Base-by-base conservation (phyloP, 2,888 invertebrate genomes). In the Nezara viridula region DNA sequence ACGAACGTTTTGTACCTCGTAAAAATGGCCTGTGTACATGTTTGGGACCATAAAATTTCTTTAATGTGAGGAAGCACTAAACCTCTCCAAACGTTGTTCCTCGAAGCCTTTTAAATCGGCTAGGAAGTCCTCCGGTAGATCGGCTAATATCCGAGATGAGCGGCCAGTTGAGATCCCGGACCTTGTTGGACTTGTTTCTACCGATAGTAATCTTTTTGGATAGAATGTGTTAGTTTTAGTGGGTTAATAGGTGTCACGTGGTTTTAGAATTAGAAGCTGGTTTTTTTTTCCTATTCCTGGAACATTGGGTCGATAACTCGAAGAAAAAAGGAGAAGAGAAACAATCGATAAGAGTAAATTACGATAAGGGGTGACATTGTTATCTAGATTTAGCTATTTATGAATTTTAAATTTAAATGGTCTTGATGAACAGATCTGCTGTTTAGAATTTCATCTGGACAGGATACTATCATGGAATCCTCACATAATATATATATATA, bases 141-240 rank as follows among this genome's bases (percentile, higher is more conserved):
- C 5, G 66, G 27, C 27, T 27, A 66, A 66, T 66, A 66, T 66
- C 32, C 32, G 19, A 66, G 32, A 66, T 66, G 12, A 32, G 32
- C 27, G 66, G 32, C 66, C 66, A 32, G 66, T 66, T 32, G 66
- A 19, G 66, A 66, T 66, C 66, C 66, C n/a, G 66, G 66, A 66
- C 32, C 66, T 32, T 66, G 66, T 66, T 66, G 32, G 19, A 66
- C 66, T 66, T 37, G 66, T 66, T 66, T 66, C 19, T 19, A 32
- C 16, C 32, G 66, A 66, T 66, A 7, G 66, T 32, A 66, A 66
- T 66, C 66, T 66, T 66, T n/a, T 66, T 32, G 32, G 66, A 66
- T 66, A 66, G 66, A 66, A 37, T 66, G 66, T 66, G n/a, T 66
- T 32, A 66, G 66, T 66, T 66, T 66, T 66, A 66, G 66, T 66